These are phyloP conservation scores for Trichonephila clavata DNA, from an alignment of 1,140 invertebrate genomes.

Conservation along the genomic window DNA sequence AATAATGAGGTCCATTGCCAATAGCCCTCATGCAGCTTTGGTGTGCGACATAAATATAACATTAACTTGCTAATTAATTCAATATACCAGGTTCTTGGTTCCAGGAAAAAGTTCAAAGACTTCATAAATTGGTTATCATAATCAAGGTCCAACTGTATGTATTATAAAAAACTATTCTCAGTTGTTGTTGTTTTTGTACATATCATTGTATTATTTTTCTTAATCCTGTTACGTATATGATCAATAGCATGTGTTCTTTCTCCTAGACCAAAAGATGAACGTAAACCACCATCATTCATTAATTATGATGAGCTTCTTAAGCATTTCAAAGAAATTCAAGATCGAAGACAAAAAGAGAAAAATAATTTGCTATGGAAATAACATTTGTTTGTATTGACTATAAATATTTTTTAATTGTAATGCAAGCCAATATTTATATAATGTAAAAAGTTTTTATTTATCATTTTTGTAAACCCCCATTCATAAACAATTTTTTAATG, in stretches of 20 bases:
- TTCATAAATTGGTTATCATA: no score
- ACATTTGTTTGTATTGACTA: not conserved
- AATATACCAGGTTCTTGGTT: no score
- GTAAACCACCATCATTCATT: slow-evolving; percentile 80
- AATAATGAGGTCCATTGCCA: no score
- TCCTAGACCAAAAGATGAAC: slow-evolving; percentile 26
- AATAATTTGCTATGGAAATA: slow-evolving; percentile 50
- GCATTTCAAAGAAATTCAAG: slow-evolving; percentile 86
- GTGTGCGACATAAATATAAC: no score
- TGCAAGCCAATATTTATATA: not conserved
- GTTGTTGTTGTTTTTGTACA: no score
- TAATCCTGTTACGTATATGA: no score
- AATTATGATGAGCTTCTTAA: slow-evolving; percentile 85
- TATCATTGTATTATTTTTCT: no score
- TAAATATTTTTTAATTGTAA: slow-evolving; percentile 36
- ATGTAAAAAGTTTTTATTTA: slow-evolving; percentile 32
- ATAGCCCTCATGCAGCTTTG: no score
- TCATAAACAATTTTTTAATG: slow-evolving; percentile 8
- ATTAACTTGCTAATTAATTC: no score
- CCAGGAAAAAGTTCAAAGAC: no score
- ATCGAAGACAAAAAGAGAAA: slow-evolving; percentile 78
- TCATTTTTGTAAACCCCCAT: not conserved
- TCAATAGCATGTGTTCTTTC: not conserved
- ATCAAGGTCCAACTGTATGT: no score
- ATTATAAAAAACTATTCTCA: no score